A percentile compares a stretch with the other conserved stretches of the same genome.
Evolutionary conservation across 2,113 vertebrate genomes (phyloP).

Genomic region (Charina bottae): DNA sequence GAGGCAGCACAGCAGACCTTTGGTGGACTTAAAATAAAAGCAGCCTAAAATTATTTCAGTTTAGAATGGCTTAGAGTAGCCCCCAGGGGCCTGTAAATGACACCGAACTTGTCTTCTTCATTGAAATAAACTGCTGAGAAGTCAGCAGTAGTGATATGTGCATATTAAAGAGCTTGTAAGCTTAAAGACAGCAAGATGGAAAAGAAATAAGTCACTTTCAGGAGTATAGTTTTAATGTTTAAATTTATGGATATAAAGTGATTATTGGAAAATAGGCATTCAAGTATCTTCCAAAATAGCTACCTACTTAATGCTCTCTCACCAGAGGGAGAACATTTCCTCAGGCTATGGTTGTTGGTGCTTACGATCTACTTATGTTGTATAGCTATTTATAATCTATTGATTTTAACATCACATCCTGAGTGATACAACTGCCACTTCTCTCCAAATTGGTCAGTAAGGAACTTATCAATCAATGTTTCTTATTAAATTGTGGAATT

Average conservation of each 20-base stretch:
- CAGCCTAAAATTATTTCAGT: neutral
- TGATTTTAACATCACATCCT: neutral
- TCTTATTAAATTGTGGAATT: conserved; percentile 7
- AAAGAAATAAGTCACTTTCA: conserved; percentile 39
- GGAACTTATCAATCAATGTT: conserved; percentile 17
- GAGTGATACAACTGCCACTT: conserved; percentile 10
- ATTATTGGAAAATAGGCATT: conserved; percentile 33
- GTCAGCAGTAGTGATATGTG: neutral
- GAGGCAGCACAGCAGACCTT: neutral
- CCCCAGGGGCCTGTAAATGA: neutral
- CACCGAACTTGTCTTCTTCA: conserved; percentile 11
- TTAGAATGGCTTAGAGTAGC: neutral
- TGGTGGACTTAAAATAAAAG: neutral
- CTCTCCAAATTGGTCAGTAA: conserved; percentile 12
- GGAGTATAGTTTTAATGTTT: conserved; percentile 19
- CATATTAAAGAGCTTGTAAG: conserved; percentile 12
- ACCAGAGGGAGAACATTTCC: neutral
- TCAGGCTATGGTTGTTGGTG: neutral
- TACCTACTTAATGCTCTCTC: neutral
- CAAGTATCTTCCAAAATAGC: conserved; percentile 21
- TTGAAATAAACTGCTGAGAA: conserved; percentile 22
- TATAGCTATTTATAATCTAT: conserved; percentile 16
- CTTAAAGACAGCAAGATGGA: conserved; percentile 23
- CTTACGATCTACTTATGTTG: neutral
- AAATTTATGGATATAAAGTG: conserved; percentile 37